Evolutionary conservation across 2,888 invertebrate genomes (phyloP).

Genomic region (Dioctria linearis): DNA sequence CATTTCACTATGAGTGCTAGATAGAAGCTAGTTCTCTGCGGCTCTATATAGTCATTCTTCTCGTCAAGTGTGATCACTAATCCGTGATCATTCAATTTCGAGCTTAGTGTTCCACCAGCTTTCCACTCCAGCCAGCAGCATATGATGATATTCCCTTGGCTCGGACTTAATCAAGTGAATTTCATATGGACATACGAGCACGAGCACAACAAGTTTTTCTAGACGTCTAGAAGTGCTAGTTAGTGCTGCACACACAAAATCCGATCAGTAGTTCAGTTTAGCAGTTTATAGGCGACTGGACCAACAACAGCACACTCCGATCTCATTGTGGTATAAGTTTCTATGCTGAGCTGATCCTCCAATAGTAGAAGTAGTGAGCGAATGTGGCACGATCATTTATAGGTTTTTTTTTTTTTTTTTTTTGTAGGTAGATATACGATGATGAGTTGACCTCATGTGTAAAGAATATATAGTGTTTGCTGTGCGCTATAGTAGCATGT

Average conservation of each 20-base stretch:
- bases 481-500: conserved; percentile 10
- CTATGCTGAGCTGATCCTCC: no score
- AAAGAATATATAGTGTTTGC: not conserved
- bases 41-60: no score
- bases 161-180: conserved; percentile 33
- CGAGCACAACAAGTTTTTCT: conserved; percentile 44
- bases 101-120: not conserved
- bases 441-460: conserved; percentile 35
- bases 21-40: no score
- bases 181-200: not conserved
- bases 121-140: no score
- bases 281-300: not conserved
- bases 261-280: conserved; percentile 37
- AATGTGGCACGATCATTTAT: conserved; percentile 17
- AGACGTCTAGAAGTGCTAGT: conserved; percentile 23
- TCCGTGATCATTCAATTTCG: conserved; percentile 12
- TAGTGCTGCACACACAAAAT: conserved; percentile 23
- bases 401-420: not conserved
- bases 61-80: conserved; percentile 11
- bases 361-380: not conserved
- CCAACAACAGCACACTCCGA: not conserved
- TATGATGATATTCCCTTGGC: not conserved
- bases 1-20: no score
- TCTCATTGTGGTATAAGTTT: no score
- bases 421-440: conserved; percentile 16